Evolutionary conservation across 2,888 invertebrate species (phyloP).

Genomic region (Epistrophe grossulariae): DNA sequence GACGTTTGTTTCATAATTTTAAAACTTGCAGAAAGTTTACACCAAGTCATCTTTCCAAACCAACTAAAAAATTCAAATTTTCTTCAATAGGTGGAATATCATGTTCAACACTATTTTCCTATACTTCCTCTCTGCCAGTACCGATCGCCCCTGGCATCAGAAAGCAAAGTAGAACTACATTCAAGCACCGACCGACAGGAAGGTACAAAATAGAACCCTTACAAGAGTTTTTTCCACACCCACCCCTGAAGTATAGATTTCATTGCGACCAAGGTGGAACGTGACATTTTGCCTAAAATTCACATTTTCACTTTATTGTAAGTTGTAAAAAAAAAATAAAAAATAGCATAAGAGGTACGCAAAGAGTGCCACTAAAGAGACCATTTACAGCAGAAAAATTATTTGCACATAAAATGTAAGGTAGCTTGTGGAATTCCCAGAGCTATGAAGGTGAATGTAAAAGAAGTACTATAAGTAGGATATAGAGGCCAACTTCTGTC

Average conservation of each 20-base stretch:
- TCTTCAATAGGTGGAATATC: neutral
- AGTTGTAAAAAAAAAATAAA: constrained; percentile 20
- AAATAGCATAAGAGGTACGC: constrained; percentile 34
- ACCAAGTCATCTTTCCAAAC: neutral
- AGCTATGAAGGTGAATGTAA: neutral
- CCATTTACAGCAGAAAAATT: constrained; percentile 53
- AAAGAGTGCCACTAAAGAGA: constrained; percentile 59
- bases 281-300: constrained; percentile 63
- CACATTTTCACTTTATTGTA: constrained; percentile 46
- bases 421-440: neutral
- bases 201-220: constrained; percentile 35
- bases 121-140: neutral
- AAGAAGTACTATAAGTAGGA: constrained; percentile 8
- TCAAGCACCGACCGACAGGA: constrained; percentile 4
- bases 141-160: neutral
- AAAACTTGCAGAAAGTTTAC: no score
- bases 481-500: neutral
- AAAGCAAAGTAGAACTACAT: neutral
- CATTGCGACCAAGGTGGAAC: constrained; percentile 35
- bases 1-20: no score
- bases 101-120: constrained; percentile 23
- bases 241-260: constrained; percentile 48
- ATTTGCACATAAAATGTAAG: constrained; percentile 31
- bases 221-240: constrained; percentile 4
- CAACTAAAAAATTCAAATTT: neutral